Percentiles rank a stretch among this genome's conserved stretches.
phyloP scores from a whole-genome alignment of 1,140 invertebrate species.

The Chlorops oryzae region DNA sequence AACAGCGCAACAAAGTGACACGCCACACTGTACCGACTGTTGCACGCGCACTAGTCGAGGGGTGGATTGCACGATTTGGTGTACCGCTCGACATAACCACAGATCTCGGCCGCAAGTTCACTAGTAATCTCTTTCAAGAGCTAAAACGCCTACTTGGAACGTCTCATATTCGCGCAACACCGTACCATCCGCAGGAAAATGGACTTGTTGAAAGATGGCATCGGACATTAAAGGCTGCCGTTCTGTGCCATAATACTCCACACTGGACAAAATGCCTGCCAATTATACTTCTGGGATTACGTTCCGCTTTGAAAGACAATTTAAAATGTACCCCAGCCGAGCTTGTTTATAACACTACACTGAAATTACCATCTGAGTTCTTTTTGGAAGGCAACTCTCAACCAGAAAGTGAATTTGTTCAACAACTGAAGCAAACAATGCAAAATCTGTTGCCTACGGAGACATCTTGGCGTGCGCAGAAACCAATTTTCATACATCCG shows the following conservation, averaged over 20 bases:
- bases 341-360: constrained; percentile 21
- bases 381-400: constrained; percentile 17
- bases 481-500: too few relatives aligned
- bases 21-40: too few relatives aligned
- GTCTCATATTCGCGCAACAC: constrained; percentile 21
- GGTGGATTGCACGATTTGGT: constrained; percentile 35
- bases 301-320: constrained; percentile 15
- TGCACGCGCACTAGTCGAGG: constrained; percentile 25
- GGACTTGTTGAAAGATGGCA: constrained; percentile 37
- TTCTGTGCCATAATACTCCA: constrained; percentile 7
- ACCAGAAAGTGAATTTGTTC: constrained; percentile 12
- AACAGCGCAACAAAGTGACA: too few relatives aligned
- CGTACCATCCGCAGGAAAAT: constrained; percentile 33
- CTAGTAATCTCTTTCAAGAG: constrained; percentile 23
- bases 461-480: too few relatives aligned
- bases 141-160: constrained; percentile 19
- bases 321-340: constrained; percentile 13
- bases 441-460: constrained; percentile 12
- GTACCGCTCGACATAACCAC: constrained; percentile 23
- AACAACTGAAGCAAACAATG: constrained; percentile 21
- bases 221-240: constrained; percentile 29
- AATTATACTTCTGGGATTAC: constrained; percentile 26
- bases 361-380: constrained; percentile 42
- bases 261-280: constrained; percentile 21
- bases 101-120: constrained; percentile 36